A percentile compares a stretch with the other conserved stretches of the same genome.
phyloP scores from a whole-genome alignment of 1,140 invertebrate species.

The Rhagoletis zephyria region DNA sequence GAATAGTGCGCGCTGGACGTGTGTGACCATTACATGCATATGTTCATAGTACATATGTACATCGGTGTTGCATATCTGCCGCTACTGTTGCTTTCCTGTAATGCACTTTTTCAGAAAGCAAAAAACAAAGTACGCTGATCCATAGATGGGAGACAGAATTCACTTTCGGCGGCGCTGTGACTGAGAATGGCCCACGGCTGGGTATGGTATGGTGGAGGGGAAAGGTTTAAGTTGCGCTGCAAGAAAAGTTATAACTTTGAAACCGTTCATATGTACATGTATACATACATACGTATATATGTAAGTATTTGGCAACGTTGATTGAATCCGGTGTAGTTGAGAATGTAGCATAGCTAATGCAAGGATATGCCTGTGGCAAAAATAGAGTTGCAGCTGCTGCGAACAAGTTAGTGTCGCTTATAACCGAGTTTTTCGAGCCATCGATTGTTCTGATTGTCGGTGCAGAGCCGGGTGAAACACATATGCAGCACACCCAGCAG shows the following conservation, averaged over 20 bases:
- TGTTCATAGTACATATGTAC: neutral
- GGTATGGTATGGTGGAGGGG: neutral
- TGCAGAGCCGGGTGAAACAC: constrained; percentile 20
- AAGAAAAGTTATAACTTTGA: constrained; percentile 43
- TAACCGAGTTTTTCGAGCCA: neutral
- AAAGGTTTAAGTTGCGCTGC: neutral
- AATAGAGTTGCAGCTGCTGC: constrained; percentile 17
- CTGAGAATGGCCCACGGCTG: neutral
- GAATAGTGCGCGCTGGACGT: neutral
- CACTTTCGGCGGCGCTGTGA: neutral
- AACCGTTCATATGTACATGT: neutral
- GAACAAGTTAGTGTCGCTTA: neutral
- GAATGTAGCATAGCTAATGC: constrained; percentile 11
- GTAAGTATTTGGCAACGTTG: neutral
- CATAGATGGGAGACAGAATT: neutral
- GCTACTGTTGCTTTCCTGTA: neutral
- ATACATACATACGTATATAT: too few species aligned
- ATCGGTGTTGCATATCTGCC: neutral
- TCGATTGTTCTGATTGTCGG: constrained; percentile 9
- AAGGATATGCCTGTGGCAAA: constrained; percentile 4
- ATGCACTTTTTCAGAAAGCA: neutral
- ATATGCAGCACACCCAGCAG: constrained; percentile 1
- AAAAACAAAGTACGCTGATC: neutral
- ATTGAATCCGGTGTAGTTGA: constrained; percentile 27
- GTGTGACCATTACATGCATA: too few species aligned